Conservation (phyloP, 2,797 vertebrate species). For the Heteromormyrus szaboi region DNA sequence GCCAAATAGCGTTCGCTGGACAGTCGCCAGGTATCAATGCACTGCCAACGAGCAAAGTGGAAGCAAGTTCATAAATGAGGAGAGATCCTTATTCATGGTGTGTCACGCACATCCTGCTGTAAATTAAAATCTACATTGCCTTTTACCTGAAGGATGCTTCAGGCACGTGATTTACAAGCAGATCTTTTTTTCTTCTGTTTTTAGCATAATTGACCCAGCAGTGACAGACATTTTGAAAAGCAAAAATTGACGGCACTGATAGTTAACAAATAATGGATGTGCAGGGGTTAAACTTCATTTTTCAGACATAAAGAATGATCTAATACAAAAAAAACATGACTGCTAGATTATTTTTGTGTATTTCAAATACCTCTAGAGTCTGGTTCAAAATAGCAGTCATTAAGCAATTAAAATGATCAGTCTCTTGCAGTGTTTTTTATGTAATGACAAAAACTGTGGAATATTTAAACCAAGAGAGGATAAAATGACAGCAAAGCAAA, state of each 20-base stretch:
- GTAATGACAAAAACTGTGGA: neutral
- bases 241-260: neutral
- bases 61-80: neutral
- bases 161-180: neutral
- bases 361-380: neutral
- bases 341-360: neutral
- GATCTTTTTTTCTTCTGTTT: neutral
- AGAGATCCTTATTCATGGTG: neutral
- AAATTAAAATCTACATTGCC: neutral
- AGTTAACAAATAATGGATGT: neutral
- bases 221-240: neutral
- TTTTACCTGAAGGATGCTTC: neutral
- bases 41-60: constrained; percentile 10
- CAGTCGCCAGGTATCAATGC: constrained; percentile 22
- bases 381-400: neutral
- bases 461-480: neutral
- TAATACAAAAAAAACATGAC: neutral
- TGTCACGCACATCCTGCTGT: neutral
- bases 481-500: neutral
- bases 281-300: neutral
- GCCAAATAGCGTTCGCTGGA: constrained; percentile 29
- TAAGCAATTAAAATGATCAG: neutral
- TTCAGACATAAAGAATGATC: neutral
- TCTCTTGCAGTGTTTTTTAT: neutral
- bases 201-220: neutral